A percentile compares a stretch with the other conserved stretches of the same genome.
These are phyloP conservation scores for Fundulus diaphanus DNA, from an alignment of 2,797 vertebrate genomes.

Conservation along the genomic window DNA sequence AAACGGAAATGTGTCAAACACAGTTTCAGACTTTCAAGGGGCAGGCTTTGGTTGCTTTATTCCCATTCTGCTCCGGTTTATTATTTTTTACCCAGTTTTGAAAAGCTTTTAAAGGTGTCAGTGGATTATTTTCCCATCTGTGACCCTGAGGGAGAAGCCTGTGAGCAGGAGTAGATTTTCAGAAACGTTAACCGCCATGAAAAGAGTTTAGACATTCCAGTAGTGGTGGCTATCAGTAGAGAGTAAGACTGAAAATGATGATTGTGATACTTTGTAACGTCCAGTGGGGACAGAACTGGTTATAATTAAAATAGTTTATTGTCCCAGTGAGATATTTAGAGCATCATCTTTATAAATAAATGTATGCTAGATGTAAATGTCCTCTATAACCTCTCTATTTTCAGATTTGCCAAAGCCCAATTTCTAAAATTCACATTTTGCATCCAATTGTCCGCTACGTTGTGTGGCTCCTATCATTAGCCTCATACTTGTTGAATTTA, in stretches of 20 bases:
- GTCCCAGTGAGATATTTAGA: background rate
- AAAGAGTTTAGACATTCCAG: slow-evolving; percentile 1
- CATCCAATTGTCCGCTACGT: too few species aligned
- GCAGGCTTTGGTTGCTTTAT: slow-evolving; percentile 36
- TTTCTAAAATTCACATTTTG: too few species aligned
- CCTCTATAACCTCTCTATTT: background rate
- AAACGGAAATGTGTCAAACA: slow-evolving; percentile 29
- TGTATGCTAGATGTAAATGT: background rate
- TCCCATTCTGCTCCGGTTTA: slow-evolving; percentile 41
- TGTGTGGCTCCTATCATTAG: background rate
- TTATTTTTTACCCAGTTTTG: slow-evolving; percentile 39
- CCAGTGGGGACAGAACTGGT: background rate
- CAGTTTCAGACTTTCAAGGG: slow-evolving; percentile 12
- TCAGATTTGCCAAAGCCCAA: too few species aligned
- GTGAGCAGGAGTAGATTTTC: slow-evolving; percentile 17
- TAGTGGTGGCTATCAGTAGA: background rate
- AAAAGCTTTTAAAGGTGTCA: slow-evolving; percentile 41
- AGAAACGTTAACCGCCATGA: slow-evolving; percentile 16
- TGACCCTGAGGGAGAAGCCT: slow-evolving; percentile 22
- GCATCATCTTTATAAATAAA: background rate
- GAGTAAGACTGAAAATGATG: background rate
- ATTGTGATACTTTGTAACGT: background rate
- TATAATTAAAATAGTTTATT: background rate
- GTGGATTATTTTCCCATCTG: slow-evolving; percentile 54
- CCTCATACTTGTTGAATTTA: background rate